These are phyloP conservation scores for Drosophila dunni DNA, from an alignment of 1,140 invertebrate species.

Conservation along the genomic window DNA sequence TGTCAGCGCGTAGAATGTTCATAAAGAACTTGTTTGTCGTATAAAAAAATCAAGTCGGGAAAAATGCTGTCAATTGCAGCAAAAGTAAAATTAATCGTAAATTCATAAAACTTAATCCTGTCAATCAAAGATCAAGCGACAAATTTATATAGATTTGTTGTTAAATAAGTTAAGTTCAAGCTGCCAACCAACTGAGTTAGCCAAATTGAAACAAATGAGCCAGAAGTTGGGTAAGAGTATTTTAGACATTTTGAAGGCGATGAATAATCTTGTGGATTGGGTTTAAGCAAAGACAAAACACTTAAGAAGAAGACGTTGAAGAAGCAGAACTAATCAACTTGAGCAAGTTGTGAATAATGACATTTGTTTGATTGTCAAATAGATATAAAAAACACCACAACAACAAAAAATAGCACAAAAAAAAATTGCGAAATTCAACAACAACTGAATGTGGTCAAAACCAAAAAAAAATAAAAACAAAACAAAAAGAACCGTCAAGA, in stretches of 20 bases:
- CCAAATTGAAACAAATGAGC: too few relatives aligned
- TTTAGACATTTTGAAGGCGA: background rate
- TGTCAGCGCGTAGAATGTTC: too few relatives aligned
- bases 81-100: too few relatives aligned
- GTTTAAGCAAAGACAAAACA: background rate
- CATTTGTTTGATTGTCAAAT: constrained; percentile 19
- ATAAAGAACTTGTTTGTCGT: too few relatives aligned
- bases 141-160: too few relatives aligned
- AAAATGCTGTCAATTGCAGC: too few relatives aligned
- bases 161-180: too few relatives aligned
- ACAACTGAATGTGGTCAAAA: constrained; percentile 22
- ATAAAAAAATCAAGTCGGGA: too few relatives aligned
- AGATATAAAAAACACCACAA: constrained; percentile 14
- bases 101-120: too few relatives aligned
- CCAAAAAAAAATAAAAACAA: too few relatives aligned
- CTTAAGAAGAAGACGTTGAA: background rate
- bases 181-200: too few relatives aligned
- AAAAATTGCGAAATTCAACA: constrained; percentile 39
- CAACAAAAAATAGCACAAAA: constrained; percentile 37
- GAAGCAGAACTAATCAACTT: constrained; percentile 5
- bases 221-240: background rate
- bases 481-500: constrained; percentile 53
- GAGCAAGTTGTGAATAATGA: constrained; percentile 1
- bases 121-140: too few relatives aligned
- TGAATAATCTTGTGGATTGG: background rate